phyloP scores from a whole-genome alignment of 2,797 vertebrate genomes.

The Antrozous pallidus region DNA sequence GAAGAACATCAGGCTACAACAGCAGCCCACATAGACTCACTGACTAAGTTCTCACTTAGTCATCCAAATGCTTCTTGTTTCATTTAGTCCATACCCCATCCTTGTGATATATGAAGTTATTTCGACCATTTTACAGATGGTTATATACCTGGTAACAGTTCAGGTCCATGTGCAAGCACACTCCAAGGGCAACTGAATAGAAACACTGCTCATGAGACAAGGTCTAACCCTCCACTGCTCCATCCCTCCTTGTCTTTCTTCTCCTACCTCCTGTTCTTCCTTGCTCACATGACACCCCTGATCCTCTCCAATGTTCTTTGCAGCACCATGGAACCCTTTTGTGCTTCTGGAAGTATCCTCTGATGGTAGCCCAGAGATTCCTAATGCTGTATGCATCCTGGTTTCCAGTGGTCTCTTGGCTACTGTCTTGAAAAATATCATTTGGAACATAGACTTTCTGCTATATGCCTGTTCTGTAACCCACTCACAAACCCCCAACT shows the following conservation, averaged over 20 bases:
- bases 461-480: not conserved
- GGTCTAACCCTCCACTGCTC: too few relatives aligned
- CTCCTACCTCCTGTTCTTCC: not conserved
- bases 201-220: not conserved
- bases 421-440: not conserved
- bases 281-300: not conserved
- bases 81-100: not conserved
- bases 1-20: not conserved
- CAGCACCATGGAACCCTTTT: not conserved
- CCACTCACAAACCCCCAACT: not conserved
- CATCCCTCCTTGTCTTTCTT: not conserved
- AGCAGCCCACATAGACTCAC: rapidly evolving
- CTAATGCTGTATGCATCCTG: not conserved
- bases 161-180: not conserved
- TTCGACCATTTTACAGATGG: not conserved
- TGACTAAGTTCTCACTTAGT: not conserved
- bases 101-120: not conserved
- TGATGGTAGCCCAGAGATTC: not conserved
- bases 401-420: not conserved
- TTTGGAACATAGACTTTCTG: not conserved
- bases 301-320: not conserved
- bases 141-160: not conserved
- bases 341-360: not conserved
- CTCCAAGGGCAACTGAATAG: not conserved
- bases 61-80: not conserved